Evolutionary conservation across 2,797 vertebrate genomes (phyloP), one percentile per base, ranked within the genome.

Genomic region (Champsocephalus gunnari): DNA sequence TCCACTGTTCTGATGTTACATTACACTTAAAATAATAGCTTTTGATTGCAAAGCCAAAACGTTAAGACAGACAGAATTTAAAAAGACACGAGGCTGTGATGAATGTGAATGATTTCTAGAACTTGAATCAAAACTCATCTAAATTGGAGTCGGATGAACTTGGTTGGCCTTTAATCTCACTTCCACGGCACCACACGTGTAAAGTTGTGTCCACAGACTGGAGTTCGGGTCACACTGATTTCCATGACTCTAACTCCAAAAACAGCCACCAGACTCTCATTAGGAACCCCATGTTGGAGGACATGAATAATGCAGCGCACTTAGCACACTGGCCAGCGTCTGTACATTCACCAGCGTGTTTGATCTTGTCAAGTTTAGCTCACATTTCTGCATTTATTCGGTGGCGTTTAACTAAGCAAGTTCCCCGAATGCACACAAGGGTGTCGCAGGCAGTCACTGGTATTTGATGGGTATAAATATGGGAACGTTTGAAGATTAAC

Each of bases 231-330:
- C 94, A 92, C 79, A 71, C 84, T 79, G 82, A 87, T 82, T 90
- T 93, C 90, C 83, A 83, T 83, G 82, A 86, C 83, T 84, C 71
- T 53, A 89, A 87, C 90, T 92, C 91, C 90, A 85, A 93, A 94
- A 93, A 92, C 90, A 93, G 93, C 92, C 92, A 95, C 92, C 87
- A 93, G 92, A 90, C 91, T 93, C 94, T 95, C 94, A 95, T 95
- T 96, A 95, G 91, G 84, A 92, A 89, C 84, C 91, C 91, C 86
- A 87, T 92, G 92, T 93, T 93, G 92, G 83, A 89, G 90, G 91
- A 75, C 91, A 96, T 95, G 92, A 96, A 95, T 96, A 94, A 96
- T 95, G 92, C 92, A 95, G 87, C 73, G n/a, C 61, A 86, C 91
- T 94, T 87, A 88, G 91, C 94, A 94, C 89, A 94, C 92, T 93